phyloP scores from a whole-genome alignment of 2,888 invertebrate species.

The Tineola bisselliella region DNA sequence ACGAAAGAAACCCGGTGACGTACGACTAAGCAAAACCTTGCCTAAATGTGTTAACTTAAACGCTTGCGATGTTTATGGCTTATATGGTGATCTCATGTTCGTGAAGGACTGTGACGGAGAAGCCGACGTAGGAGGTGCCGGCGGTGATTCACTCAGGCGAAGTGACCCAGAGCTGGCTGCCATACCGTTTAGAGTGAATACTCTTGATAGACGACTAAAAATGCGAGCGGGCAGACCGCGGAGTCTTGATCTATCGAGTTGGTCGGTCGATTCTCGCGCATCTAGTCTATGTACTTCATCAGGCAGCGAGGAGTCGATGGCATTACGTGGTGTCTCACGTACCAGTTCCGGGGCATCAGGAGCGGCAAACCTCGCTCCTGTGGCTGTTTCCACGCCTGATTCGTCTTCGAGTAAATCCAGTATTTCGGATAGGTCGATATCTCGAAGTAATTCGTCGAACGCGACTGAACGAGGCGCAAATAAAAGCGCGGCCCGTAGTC shows the following conservation, averaged over 20 bases:
- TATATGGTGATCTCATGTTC: constrained; percentile 90
- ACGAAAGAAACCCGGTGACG: constrained; percentile 55
- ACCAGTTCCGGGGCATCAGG: constrained; percentile 82
- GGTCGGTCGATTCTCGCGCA: constrained; percentile 87
- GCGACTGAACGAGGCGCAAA: constrained; percentile 18
- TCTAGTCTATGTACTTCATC: constrained; percentile 85
- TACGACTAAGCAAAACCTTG: constrained; percentile 80
- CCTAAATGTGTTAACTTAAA: constrained; percentile 77
- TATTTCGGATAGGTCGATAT: constrained; percentile 46
- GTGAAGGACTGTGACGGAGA: constrained; percentile 88
- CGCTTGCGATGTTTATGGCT: constrained; percentile 86
- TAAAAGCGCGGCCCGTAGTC: constrained; percentile 45
- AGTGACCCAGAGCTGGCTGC: constrained; percentile 88
- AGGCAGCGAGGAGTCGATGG: constrained; percentile 87
- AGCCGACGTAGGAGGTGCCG: constrained; percentile 74
- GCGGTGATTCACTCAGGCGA: constrained; percentile 78
- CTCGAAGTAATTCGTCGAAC: constrained; percentile 39
- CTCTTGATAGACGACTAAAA: constrained; percentile 79
- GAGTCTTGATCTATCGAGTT: constrained; percentile 84
- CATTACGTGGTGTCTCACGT: constrained; percentile 75
- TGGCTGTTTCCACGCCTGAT: constrained; percentile 57
- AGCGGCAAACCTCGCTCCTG: constrained; percentile 63
- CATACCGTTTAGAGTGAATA: constrained; percentile 83
- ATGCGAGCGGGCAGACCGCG: constrained; percentile 86
- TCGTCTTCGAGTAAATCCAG: constrained; percentile 50